Base-by-base conservation (phyloP, 2,797 vertebrate genomes). In the Cuculus canorus region DNA sequence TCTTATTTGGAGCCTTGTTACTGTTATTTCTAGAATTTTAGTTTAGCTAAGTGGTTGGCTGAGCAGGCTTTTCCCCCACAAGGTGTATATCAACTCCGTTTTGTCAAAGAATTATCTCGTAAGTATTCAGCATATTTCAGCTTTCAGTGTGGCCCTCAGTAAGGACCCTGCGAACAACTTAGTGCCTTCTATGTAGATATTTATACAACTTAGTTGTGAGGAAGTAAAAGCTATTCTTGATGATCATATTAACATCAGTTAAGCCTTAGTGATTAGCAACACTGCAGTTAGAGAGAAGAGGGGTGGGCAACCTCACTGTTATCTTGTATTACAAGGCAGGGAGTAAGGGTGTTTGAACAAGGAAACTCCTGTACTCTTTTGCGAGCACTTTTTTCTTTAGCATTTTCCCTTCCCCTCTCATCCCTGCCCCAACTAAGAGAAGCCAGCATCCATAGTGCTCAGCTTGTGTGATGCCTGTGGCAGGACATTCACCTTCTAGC, bases 71-170 rank as follows among this genome's bases (percentile, higher is more conserved):
- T 86, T 53, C 13, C 23, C 8, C 4, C 11, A 1, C 8, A 4
- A 35, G 16, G 12, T 39, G 11, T 41, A 1, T 17, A 28, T 30
- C 59, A 35, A 32, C 0, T 0, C 23, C 9, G 9, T 43, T 76
- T 15, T 8, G 11, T 75, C 32, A 0, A 0, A 50, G n/a, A 7
- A 2, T 30, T 53, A 5, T 30, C 52, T 53, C 52, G 53, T 30
- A 30, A 53, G 28, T 30, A 30, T 53, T n/a, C 27, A 35, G 23
- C 5, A 0, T 25, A 45, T 33, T 69, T 54, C 61, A 33, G 14
- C 21, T 73, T 61, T 47, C 11, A 3, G 3, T 45, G 70, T 43
- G 52, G 10, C 39, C 27, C 11, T 69, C n/a, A 16, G 13, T 41
- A n/a, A 18, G 19, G 47, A 37, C 23, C 43, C 35, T 22, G 52